Evolutionary conservation across 2,888 invertebrate species (phyloP), one percentile per base, ranked within the genome.

Genomic region (Timema cristinae): DNA sequence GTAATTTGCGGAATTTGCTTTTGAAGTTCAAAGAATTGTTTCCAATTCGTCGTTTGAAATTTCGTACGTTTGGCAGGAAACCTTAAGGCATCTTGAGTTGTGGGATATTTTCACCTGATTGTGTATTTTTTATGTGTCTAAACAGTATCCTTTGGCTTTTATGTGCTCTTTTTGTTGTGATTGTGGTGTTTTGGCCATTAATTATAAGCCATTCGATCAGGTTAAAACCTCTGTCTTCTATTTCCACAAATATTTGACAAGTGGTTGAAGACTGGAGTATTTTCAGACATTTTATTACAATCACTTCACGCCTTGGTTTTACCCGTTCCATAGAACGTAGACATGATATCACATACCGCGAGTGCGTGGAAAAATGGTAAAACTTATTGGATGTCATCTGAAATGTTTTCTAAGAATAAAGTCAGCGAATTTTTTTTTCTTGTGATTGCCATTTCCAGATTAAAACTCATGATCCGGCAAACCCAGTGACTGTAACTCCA

Each of bases 181-280:
- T 63, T 47, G 63, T 63, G 9, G 47, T 47, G 47, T 63, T 32
- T 10, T 63, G 16, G 47, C 32, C 47, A 63, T 47, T 10, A 63
- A 63, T 63, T 16, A 9, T 63, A 13, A 63, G 16, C 63, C 63
- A 63, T 63, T 8, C 32, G 63, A 63, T 63, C 7, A 63, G 32
- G 63, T 15, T 63, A 48, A 63, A 63, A 32, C 48, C 47, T 63
- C 48, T 6, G 9, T 63, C 63, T 6, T 63, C 4, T 11, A 47
- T 63, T 63, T 63, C 63, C 47, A 63, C 48, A 7, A 7, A 13
- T 47, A 6, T 10, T 63, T 32, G 63, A 63, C 61, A 15, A 63
- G 63, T 13, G 63, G 13, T 32, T 63, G 63, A 63, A 32, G 63
- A 63, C 63, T 63, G 63, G 47, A 48, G 63, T 63, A 32, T 1